Evolutionary conservation across 2,888 invertebrate species (phyloP), one percentile per base, ranked within the genome.

Genomic region (Ephialtes manifestator): DNA sequence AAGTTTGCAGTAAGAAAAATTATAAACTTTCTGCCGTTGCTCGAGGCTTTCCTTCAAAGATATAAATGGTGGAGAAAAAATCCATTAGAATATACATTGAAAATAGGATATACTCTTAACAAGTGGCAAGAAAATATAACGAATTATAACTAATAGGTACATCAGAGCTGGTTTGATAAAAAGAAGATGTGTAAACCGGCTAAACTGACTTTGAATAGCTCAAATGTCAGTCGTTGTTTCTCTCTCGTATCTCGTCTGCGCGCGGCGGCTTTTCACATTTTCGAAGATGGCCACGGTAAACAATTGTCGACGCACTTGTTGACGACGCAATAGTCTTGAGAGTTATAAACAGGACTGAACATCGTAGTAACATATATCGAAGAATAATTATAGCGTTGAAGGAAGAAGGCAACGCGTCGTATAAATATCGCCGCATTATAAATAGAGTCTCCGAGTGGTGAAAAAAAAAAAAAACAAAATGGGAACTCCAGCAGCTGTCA

Each of bases 401-500:
- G 15, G 4, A 35, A 13, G 3, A 39, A 8, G 35, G 13, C 13
- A 24, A 60, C 60, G 15, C 60, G 15, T 39, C 35, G n/a, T 48
- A 31, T 5, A 35, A 72, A 58, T 43, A 18, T 20, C 18, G 20
- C 8, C 3, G 35, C 1, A 39, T 39, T 31, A 8, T 20, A 39
- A 39, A 43, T 20, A 43, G 18, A 39, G 4, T n/a, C 18, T 63
- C 1, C 31, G 15, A 51, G 28, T 2, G 35, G 48, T 10, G 2
- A 46, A 60, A 20, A 18, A 70, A 18, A 20, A 78, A 70, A 68
- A 24, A 20, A 24, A 70, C 68, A 24, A 18, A 20, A 78, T 78
- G 78, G 28, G 31, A 24, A 70, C 68, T 46, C 58, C 67, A n/a
- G 67, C 81, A 11, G 68, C 60, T 4, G 39, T 75, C n/a, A 81